A percentile compares a stretch with the other conserved stretches of the same genome.
Conservation (phyloP, 1,140 invertebrate genomes). For the Ruditapes philippinarum region DNA sequence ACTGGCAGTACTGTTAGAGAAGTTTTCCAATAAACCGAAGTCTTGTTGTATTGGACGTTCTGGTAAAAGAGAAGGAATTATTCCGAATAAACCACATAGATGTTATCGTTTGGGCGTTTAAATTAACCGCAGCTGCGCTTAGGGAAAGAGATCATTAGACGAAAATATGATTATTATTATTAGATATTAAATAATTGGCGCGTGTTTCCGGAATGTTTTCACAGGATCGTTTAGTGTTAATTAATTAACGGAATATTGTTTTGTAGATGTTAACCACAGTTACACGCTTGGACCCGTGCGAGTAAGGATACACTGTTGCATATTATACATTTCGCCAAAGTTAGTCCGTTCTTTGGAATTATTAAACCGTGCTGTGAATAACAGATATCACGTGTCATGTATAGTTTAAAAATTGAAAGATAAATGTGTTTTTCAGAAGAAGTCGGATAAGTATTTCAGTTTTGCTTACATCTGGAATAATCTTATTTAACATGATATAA, state of each 20-base stretch:
- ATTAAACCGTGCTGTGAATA: no score
- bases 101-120: neutral
- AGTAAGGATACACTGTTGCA: neutral
- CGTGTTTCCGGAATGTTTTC: neutral
- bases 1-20: neutral
- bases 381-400: no score
- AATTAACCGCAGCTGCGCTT: slow-evolving; percentile 13
- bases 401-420: neutral
- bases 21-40: neutral
- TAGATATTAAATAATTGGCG: slow-evolving; percentile 6
- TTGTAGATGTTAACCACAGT: neutral
- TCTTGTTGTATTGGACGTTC: neutral
- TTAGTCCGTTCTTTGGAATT: no score
- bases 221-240: neutral
- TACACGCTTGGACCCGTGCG: neutral
- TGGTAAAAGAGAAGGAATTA: neutral
- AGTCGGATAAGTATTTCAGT: neutral
- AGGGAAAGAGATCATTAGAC: neutral
- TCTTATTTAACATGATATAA: neutral
- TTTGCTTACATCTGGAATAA: neutral
- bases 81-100: neutral
- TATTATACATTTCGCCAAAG: neutral
- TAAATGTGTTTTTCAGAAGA: neutral
- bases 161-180: slow-evolving; percentile 10
- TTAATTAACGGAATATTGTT: neutral